phyloP scores from a whole-genome alignment of 2,888 invertebrate genomes.

The Sthenelais limicola region DNA sequence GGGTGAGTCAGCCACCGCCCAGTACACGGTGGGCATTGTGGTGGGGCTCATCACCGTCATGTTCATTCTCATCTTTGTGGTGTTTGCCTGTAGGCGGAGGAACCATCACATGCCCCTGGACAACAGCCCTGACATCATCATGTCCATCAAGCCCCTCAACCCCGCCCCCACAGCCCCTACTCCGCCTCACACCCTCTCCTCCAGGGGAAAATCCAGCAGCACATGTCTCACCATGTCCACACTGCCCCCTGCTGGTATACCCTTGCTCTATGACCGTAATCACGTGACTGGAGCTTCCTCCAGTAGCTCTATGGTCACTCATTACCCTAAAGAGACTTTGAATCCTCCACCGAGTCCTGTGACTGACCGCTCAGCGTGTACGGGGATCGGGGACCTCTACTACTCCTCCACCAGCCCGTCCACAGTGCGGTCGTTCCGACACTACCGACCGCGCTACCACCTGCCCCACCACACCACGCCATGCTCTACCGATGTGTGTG shows the following conservation, averaged over 20 bases:
- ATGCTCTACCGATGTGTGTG: constrained; percentile 94
- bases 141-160: constrained; percentile 63
- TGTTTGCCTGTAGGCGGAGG: constrained; percentile 64
- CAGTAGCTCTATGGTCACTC: constrained; percentile 78
- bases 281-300: constrained; percentile 82
- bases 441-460: constrained; percentile 76
- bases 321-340: constrained; percentile 82
- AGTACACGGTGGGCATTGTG: constrained; percentile 71
- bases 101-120: constrained; percentile 55
- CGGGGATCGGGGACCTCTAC: constrained; percentile 58
- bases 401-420: constrained; percentile 66
- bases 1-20: constrained; percentile 55
- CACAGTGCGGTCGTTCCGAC: constrained; percentile 77
- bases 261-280: constrained; percentile 75
- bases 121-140: constrained; percentile 58
- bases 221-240: constrained; percentile 59
- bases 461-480: constrained; percentile 92
- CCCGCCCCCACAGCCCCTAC: constrained; percentile 48
- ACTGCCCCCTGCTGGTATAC: constrained; percentile 53
- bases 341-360: constrained; percentile 95
- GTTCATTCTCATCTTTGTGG: constrained; percentile 70
- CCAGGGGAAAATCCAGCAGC: constrained; percentile 60
- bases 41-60: constrained; percentile 75
- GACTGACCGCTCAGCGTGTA: constrained; percentile 71
- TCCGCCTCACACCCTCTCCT: constrained; percentile 59